A percentile compares a stretch with the other conserved stretches of the same genome.
phyloP scores from a whole-genome alignment of 2,113 vertebrate species.

The Tachysurus vachellii region DNA sequence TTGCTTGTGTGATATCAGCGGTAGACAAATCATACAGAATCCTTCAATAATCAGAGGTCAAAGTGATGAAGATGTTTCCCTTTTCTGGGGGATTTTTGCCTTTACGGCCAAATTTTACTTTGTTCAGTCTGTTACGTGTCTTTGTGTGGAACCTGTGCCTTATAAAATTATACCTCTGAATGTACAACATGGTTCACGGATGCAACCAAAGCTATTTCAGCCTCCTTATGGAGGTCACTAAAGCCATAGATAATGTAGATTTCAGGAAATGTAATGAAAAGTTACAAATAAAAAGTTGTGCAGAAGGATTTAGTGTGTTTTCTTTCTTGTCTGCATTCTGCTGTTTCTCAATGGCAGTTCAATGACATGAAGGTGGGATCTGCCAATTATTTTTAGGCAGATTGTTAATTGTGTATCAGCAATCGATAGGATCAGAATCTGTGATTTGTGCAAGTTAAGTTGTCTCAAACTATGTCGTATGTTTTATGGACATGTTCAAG shows the following conservation, averaged over 20 bases:
- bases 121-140: constrained; percentile 3
- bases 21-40: background rate
- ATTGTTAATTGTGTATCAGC: background rate
- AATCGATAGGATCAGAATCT: background rate
- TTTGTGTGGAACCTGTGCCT: constrained; percentile 42
- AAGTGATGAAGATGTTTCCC: background rate
- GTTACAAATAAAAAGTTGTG: background rate
- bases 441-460: background rate
- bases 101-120: constrained; percentile 14
- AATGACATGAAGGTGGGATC: background rate
- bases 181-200: background rate
- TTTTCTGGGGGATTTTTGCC: background rate
- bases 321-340: background rate
- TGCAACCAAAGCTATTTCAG: constrained; percentile 16
- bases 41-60: background rate
- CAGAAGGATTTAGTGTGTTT: background rate
- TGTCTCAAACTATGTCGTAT: background rate
- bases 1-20: background rate
- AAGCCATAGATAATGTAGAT: constrained; percentile 2
- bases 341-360: background rate
- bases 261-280: background rate
- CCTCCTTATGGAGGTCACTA: constrained; percentile 7
- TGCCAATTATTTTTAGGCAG: background rate
- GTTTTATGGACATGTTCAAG: background rate
- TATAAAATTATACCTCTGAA: constrained; percentile 10